Evolutionary conservation across 1,140 invertebrate genomes (phyloP).

Genomic region (Pogonus chalceus): DNA sequence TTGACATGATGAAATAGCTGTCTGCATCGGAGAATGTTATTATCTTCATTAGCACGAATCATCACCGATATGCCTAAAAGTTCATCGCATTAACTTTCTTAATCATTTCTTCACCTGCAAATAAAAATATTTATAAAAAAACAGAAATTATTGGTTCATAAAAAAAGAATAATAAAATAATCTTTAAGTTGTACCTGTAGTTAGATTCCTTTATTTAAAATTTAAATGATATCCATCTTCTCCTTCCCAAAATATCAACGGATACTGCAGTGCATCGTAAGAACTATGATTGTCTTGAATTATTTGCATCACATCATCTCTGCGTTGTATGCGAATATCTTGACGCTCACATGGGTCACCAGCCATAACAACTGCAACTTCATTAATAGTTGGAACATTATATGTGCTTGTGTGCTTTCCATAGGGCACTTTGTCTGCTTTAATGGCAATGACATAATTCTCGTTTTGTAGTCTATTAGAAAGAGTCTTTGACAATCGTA

Average conservation of each 20-base stretch:
- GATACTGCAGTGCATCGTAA: conserved; percentile 41
- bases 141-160: conserved; percentile 27
- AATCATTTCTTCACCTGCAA: conserved; percentile 16
- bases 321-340: conserved; percentile 35
- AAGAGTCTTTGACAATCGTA: conserved; percentile 30
- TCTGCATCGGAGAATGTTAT: conserved; percentile 28
- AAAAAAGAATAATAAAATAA: neutral
- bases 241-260: conserved; percentile 38
- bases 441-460: conserved; percentile 29
- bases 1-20: conserved; percentile 36
- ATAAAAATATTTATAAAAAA: conserved; percentile 26
- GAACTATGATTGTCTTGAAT: conserved; percentile 35
- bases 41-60: conserved; percentile 31
- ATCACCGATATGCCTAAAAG: conserved; percentile 35
- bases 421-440: conserved; percentile 31
- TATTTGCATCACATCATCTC: conserved; percentile 26
- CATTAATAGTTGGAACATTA: conserved; percentile 36
- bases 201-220: conserved; percentile 31
- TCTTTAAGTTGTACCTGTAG: conserved; percentile 19
- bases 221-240: conserved; percentile 38
- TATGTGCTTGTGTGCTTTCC: conserved; percentile 34
- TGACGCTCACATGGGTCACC: conserved; percentile 30
- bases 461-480: conserved; percentile 26
- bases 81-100: conserved; percentile 35
- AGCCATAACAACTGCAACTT: conserved; percentile 37